Percentiles rank a stretch among this genome's conserved stretches.
Conservation (phyloP, 2,888 invertebrate species). For the Pollenia griseotomentosa region DNA sequence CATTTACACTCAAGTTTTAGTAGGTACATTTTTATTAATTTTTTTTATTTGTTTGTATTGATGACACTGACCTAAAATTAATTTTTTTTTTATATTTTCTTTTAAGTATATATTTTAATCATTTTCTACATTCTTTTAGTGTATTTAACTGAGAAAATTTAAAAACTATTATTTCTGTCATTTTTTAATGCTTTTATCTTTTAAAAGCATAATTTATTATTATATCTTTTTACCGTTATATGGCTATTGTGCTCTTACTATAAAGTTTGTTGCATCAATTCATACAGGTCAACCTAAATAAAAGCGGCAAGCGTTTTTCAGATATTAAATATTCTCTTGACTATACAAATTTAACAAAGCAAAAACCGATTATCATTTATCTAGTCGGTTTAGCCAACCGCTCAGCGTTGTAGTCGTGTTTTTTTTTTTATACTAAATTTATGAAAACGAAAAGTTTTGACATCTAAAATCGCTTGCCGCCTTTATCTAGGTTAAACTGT, state of each 20-base stretch:
- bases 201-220: slow-evolving; percentile 27
- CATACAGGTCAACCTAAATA: no score
- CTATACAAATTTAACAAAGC: no score
- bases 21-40: not conserved
- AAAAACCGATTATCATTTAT: no score
- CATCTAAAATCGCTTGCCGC: no score
- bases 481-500: no score
- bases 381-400: no score
- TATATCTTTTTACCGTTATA: slow-evolving; percentile 6
- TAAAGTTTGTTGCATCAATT: not conserved
- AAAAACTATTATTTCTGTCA: not conserved
- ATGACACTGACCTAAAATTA: slow-evolving; percentile 42
- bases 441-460: no score
- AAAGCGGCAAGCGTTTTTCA: no score
- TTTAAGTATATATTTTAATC: not conserved
- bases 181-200: not conserved
- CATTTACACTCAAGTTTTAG: not conserved
- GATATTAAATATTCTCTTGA: no score
- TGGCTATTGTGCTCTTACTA: not conserved
- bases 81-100: not conserved
- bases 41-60: slow-evolving; percentile 1
- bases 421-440: no score
- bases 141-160: not conserved
- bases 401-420: no score
- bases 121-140: slow-evolving; percentile 1